Conservation (phyloP, 2,888 invertebrate genomes). For the Heteromyza rotundicornis region DNA sequence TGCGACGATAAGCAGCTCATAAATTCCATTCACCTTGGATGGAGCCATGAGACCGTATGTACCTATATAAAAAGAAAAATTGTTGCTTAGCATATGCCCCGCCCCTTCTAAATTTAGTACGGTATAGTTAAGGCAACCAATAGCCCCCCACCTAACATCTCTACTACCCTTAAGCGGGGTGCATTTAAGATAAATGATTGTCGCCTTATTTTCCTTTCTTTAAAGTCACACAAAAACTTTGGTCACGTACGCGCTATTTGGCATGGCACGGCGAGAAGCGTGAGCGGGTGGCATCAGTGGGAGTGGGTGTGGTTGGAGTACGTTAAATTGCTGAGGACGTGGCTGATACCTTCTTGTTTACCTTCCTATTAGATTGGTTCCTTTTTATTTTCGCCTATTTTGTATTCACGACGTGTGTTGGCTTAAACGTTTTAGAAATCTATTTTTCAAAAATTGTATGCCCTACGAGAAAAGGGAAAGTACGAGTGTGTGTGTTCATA, state of each 20-base stretch:
- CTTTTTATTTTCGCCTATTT: conserved; percentile 29
- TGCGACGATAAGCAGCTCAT: conserved; percentile 38
- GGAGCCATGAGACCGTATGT: neutral
- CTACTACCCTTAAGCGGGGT: conserved; percentile 15
- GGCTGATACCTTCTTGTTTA: conserved; percentile 4
- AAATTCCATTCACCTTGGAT: conserved; percentile 27
- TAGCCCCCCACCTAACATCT: neutral
- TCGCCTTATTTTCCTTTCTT: conserved; percentile 29
- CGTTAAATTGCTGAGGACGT: too few relatives aligned
- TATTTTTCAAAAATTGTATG: conserved; percentile 51
- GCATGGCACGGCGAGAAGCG: conserved; percentile 52
- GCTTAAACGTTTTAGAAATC: conserved; percentile 62
- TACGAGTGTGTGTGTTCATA: neutral
- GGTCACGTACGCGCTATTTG: conserved; percentile 60
- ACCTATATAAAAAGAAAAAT: too few relatives aligned
- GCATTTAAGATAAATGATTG: conserved; percentile 60
- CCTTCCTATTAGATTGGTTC: neutral
- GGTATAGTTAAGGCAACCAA: neutral
- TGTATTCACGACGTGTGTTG: conserved; percentile 55
- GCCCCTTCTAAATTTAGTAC: too few relatives aligned
- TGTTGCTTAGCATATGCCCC: conserved; percentile 4
- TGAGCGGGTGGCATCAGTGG: conserved; percentile 33
- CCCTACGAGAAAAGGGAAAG: neutral
- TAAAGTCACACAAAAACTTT: conserved; percentile 56
- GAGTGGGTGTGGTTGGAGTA: neutral